Evolutionary conservation across 1,140 invertebrate species (phyloP), one percentile per base, ranked within the genome.

Genomic region (Drosophila trapezifrons): DNA sequence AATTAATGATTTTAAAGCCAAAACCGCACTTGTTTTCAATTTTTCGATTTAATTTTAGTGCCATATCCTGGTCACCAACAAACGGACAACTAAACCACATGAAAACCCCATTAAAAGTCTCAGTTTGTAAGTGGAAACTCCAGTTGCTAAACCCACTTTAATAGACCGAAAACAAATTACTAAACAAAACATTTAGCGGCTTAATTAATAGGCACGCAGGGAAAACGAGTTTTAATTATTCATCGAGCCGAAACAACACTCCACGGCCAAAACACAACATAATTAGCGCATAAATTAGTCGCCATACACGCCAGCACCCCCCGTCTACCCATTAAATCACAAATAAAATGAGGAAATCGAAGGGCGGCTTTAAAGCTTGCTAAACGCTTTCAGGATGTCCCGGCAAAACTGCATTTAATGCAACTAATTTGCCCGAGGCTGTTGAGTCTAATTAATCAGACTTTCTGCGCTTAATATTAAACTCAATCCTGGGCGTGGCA

Each of bases 201-300:
- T 29, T 73, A 81, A 81, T 81, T 82, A 78, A 77, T 82, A 66
- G 57, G 57, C 62, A 65, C 42, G 73, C 62, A 51, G 78, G 51
- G 62, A 78, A 60, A 74, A 67, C 47, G 45, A 75, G 54, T 74
- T 82, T 78, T 69, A 82, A 74, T 82, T 81, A 81, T 81, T 81
- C 58, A 82, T 82, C 47, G 46, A 17, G 25, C 54, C 65, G 42
- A 49, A 77, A 60, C 52, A 69, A 76, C 71, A 70, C 58, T 71
- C 59, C 32, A 64, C 47, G 42, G 58, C 20, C 66, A 63, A 81
- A 81, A 77, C 67, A 77, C 74, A 73, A 58, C 56, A 55, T 82
- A 82, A 82, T 82, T 82, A 82, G 63, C 55, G 63, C 80, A 82
- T 82, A 82, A 82, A 82, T 82, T 82, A 82, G 58, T 38, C 18